Evolutionary conservation across 2,797 vertebrate species (phyloP).

Genomic region (Alcedo atthis): DNA sequence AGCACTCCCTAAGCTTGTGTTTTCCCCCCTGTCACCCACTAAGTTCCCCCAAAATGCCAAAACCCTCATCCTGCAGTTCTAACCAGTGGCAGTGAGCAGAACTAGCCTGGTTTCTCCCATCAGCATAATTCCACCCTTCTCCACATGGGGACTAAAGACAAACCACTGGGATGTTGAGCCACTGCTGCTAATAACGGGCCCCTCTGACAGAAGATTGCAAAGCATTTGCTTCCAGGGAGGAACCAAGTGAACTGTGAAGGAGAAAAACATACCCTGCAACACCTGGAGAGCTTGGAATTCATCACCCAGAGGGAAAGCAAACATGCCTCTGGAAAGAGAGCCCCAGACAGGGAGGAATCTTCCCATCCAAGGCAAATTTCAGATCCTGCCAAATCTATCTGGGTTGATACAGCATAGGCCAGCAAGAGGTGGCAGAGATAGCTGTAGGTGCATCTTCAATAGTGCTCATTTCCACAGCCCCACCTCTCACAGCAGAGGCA

Average conservation of each 20-base stretch:
- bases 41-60: not conserved
- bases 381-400: not conserved
- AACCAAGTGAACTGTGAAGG: slow-evolving; percentile 58
- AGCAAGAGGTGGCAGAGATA: not conserved
- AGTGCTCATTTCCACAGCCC: not conserved
- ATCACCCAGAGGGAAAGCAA: slow-evolving; percentile 52
- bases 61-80: not conserved
- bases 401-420: not conserved
- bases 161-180: slow-evolving; percentile 11
- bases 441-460: not conserved
- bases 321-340: slow-evolving; percentile 20
- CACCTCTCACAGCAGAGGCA: not conserved
- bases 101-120: not conserved
- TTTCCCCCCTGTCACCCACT: not conserved
- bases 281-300: slow-evolving; percentile 30
- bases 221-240: slow-evolving; percentile 41
- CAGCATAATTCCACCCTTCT: not conserved
- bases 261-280: slow-evolving; percentile 43
- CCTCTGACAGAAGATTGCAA: slow-evolving; percentile 18
- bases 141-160: not conserved
- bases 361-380: slow-evolving; percentile 25
- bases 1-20: not conserved
- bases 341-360: slow-evolving; percentile 20
- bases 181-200: not conserved
- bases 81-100: not conserved